These are phyloP conservation scores for Smutsia temminckii DNA, from an alignment of 2,797 vertebrate species.

Conservation along the genomic window DNA sequence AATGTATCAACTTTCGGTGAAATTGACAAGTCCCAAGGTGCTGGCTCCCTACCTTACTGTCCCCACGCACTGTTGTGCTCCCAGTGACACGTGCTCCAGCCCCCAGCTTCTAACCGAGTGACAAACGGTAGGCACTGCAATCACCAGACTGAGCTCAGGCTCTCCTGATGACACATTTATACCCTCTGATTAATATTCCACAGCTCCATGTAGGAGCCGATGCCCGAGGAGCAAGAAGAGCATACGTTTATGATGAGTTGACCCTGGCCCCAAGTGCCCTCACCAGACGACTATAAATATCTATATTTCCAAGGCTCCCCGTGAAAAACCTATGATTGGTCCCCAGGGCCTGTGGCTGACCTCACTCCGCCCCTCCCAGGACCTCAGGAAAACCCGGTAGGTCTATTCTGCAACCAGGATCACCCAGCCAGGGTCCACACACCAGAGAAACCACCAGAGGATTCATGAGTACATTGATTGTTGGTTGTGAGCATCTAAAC, in stretches of 20 bases:
- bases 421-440: background rate
- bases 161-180: background rate
- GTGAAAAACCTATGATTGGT: background rate
- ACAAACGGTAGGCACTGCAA: background rate
- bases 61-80: background rate
- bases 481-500: background rate
- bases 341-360: background rate
- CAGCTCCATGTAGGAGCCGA: background rate
- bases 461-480: background rate
- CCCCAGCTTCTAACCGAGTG: background rate
- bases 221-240: background rate
- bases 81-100: background rate
- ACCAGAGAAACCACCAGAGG: background rate
- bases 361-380: background rate
- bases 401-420: background rate
- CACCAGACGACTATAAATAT: constrained; percentile 30
- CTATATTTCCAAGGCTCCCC: background rate
- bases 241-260: constrained; percentile 20
- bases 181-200: constrained; percentile 18
- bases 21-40: background rate
- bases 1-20: background rate
- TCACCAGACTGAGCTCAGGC: background rate
- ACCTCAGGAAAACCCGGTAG: background rate
- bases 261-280: constrained; percentile 1
- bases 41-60: constrained; percentile 31